phyloP scores from a whole-genome alignment of 2,888 invertebrate species.

The Drosophila diplacantha region DNA sequence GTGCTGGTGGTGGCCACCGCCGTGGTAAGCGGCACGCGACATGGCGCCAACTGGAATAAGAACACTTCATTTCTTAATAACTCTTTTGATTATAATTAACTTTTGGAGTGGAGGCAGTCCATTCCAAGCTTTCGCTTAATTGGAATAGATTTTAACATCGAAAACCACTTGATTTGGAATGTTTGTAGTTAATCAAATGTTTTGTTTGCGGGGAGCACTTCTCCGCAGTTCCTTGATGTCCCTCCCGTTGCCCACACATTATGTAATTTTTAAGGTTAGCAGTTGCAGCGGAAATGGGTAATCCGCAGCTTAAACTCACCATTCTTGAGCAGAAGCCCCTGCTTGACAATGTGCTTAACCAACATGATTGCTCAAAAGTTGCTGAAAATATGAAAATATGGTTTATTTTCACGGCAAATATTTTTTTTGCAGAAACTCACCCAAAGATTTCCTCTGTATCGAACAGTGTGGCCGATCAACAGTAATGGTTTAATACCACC shows the following conservation, averaged over 20 bases:
- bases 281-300: slow-evolving; percentile 10
- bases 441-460: slow-evolving; percentile 40
- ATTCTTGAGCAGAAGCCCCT: slow-evolving; percentile 72
- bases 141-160: too few relatives aligned
- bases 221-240: slow-evolving; percentile 7
- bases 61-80: too few relatives aligned
- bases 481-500: neutral
- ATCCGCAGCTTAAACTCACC: slow-evolving; percentile 54
- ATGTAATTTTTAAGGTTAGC: slow-evolving; percentile 75
- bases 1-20: slow-evolving; percentile 61
- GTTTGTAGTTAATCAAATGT: neutral
- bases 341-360: slow-evolving; percentile 73
- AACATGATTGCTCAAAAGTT: slow-evolving; percentile 68
- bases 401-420: slow-evolving; percentile 26
- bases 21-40: slow-evolving; percentile 75
- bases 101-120: too few relatives aligned
- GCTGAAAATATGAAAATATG: slow-evolving; percentile 17
- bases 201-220: neutral
- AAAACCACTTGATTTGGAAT: neutral
- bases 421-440: slow-evolving; percentile 46
- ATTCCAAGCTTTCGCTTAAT: neutral
- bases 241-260: slow-evolving; percentile 47
- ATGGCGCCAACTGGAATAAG: slow-evolving; percentile 66
- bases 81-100: neutral
- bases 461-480: slow-evolving; percentile 47